Evolutionary conservation across 2,888 invertebrate species (phyloP).

Genomic region (Phyto melanocephala): DNA sequence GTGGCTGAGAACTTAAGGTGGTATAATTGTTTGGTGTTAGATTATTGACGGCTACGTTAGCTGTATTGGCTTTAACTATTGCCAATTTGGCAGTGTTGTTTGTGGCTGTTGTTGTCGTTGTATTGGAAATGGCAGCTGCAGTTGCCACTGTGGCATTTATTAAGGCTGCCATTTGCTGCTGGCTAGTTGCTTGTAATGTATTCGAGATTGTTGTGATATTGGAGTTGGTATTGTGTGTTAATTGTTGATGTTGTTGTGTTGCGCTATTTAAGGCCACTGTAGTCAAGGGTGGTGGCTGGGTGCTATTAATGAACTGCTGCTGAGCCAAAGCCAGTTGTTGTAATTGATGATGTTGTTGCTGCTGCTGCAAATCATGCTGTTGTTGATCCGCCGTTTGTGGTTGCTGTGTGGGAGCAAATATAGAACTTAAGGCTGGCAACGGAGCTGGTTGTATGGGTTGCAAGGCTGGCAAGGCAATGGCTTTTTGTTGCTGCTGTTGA

Average conservation of each 20-base stretch:
- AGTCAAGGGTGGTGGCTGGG: slow-evolving; percentile 74
- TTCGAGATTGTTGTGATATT: slow-evolving; percentile 54
- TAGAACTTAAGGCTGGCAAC: slow-evolving; percentile 75
- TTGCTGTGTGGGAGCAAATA: slow-evolving; percentile 70
- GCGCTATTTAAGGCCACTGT: slow-evolving; percentile 65
- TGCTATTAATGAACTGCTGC: slow-evolving; percentile 71
- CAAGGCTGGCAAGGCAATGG: slow-evolving; percentile 74
- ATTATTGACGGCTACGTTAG: neutral
- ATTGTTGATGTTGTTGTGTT: slow-evolving; percentile 42
- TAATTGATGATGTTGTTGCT: slow-evolving; percentile 68
- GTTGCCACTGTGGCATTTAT: slow-evolving; percentile 7
- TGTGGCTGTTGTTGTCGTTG: slow-evolving; percentile 22
- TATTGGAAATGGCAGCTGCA: slow-evolving; percentile 6
- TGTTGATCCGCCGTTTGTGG: slow-evolving; percentile 68
- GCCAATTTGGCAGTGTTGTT: slow-evolving; percentile 68
- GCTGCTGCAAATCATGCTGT: slow-evolving; percentile 66
- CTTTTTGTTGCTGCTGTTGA: slow-evolving; percentile 69
- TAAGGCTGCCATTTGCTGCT: neutral
- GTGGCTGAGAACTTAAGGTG: slow-evolving; percentile 70
- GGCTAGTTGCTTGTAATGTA: slow-evolving; percentile 35
- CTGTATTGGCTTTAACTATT: slow-evolving; percentile 67
- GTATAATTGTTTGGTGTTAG: slow-evolving; percentile 50
- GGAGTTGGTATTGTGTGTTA: slow-evolving; percentile 67
- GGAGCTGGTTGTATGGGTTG: slow-evolving; percentile 74
- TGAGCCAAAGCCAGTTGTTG: slow-evolving; percentile 64